Evolutionary conservation across 2,113 vertebrate genomes (phyloP).

Genomic region (Anhinga rufa): DNA sequence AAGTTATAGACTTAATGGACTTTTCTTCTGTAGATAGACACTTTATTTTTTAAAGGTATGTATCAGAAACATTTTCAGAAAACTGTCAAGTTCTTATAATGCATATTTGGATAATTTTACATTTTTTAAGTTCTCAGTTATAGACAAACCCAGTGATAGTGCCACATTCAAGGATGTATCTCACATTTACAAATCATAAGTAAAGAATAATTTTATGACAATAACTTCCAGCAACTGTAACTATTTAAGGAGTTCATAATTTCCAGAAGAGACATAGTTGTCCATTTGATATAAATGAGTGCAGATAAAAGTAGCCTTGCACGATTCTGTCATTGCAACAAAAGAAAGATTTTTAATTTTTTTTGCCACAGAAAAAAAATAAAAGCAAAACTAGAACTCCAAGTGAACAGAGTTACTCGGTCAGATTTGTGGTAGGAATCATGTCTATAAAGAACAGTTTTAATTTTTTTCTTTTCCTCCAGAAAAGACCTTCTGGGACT

Average conservation of each 20-base stretch:
- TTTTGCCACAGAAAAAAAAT: background rate
- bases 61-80: background rate
- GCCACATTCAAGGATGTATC: background rate
- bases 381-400: background rate
- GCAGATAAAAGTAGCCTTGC: background rate
- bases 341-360: background rate
- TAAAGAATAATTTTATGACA: background rate
- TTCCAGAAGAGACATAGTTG: background rate
- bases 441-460: background rate
- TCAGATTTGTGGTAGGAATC: background rate
- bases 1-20: background rate
- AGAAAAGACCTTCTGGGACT: background rate
- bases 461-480: background rate
- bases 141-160: background rate
- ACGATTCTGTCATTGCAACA: background rate
- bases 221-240: background rate
- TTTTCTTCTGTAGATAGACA: background rate
- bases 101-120: background rate
- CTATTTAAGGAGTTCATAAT: background rate
- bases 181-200: background rate
- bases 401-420: background rate
- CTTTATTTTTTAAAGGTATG: background rate
- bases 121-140: background rate
- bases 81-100: background rate
- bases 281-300: background rate